phyloP scores from a whole-genome alignment of 2,113 vertebrate genomes.

The Plectropomus leopardus region DNA sequence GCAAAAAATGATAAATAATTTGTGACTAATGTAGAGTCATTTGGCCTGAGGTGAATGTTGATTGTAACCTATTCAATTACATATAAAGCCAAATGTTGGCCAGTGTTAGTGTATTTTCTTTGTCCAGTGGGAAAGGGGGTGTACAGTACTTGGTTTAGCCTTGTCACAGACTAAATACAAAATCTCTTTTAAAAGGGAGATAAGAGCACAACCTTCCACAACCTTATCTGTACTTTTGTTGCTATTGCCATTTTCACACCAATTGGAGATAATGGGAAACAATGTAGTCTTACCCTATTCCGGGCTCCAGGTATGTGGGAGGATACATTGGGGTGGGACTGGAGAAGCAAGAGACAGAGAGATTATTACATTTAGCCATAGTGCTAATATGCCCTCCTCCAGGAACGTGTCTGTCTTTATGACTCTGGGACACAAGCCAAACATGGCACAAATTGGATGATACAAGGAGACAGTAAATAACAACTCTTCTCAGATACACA shows the following conservation, averaged over 20 bases:
- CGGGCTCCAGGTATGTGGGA: constrained; percentile 96
- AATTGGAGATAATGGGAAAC: constrained; percentile 33
- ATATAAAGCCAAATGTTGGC: no score
- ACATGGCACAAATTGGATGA: constrained; percentile 56
- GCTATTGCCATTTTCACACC: constrained; percentile 35
- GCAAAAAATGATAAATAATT: no score
- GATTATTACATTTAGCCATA: constrained; percentile 49
- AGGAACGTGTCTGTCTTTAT: constrained; percentile 40
- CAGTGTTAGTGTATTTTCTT: no score
- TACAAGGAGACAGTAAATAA: constrained; percentile 57
- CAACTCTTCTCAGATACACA: constrained; percentile 47
- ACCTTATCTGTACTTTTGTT: constrained; percentile 49
- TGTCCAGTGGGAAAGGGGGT: no score
- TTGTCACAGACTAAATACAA: constrained; percentile 28
- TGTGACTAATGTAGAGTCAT: no score
- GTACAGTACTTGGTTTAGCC: background rate
- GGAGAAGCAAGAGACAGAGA: constrained; percentile 59
- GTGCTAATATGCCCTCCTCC: constrained; percentile 28
- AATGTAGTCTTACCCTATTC: constrained; percentile 91
- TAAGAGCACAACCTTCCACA: constrained; percentile 30
- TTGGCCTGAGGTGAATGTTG: no score
- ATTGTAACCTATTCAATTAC: no score
- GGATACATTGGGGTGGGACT: constrained; percentile 99
- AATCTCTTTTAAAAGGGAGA: constrained; percentile 42
- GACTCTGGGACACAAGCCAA: constrained; percentile 43